Conservation (phyloP, 1,140 invertebrate species). For the Ptiloglossa arizonensis region DNA sequence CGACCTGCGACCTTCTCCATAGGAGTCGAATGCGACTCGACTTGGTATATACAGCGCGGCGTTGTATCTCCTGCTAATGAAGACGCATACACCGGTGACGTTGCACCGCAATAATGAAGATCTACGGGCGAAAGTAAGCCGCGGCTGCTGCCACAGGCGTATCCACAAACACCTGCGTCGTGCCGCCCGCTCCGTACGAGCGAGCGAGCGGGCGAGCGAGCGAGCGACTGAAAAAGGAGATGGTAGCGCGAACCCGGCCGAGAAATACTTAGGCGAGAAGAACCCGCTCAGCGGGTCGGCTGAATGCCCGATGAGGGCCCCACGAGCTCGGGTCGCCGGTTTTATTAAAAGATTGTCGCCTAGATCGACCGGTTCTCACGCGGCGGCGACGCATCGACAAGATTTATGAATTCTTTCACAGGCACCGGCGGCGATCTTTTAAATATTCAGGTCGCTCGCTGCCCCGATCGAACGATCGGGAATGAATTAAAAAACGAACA, state of each 20-base stretch:
- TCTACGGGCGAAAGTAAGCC: slow-evolving; percentile 66
- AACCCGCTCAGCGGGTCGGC: slow-evolving; percentile 18
- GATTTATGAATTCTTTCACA: slow-evolving; percentile 5
- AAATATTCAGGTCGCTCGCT: slow-evolving; percentile 1
- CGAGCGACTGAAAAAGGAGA: slow-evolving; percentile 27
- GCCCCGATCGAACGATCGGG: background rate
- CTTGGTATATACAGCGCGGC: slow-evolving; percentile 28
- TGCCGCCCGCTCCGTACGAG: too few relatives aligned
- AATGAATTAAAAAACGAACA: background rate
- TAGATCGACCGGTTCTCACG: background rate
- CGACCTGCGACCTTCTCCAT: slow-evolving; percentile 60
- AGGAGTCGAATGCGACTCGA: slow-evolving; percentile 34
- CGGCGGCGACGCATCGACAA: background rate
- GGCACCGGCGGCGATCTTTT: background rate
- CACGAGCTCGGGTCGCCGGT: background rate
- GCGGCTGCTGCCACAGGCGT: slow-evolving; percentile 8
- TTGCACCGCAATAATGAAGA: slow-evolving; percentile 69
- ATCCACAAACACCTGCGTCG: background rate
- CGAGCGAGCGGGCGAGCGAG: too few relatives aligned
- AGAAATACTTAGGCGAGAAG: slow-evolving; percentile 39
- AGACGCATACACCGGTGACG: slow-evolving; percentile 62
- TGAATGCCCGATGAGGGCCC: too few relatives aligned
- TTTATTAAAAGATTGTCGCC: slow-evolving; percentile 3
- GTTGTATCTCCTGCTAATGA: slow-evolving; percentile 58
- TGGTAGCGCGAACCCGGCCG: slow-evolving; percentile 17